Evolutionary conservation across 2,888 invertebrate genomes (phyloP), one percentile per base, ranked within the genome.

Genomic region (Eupithecia dodoneata): DNA sequence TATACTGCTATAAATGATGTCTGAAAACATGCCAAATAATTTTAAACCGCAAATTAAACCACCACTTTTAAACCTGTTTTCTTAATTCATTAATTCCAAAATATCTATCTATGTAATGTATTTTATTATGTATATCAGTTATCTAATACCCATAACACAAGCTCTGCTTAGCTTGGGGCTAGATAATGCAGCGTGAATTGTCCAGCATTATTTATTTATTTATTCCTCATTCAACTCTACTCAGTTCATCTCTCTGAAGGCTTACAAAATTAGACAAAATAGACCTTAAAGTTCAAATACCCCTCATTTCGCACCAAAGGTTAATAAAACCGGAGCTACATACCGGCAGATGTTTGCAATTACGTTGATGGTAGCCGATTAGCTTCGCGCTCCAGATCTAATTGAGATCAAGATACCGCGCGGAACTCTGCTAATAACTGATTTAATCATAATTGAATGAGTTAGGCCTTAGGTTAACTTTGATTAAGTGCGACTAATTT

Each of bases 281-380:
- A 47, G 15, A 52, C 15, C 2, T 15, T 4, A n/a, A 44, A 59
- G n/a, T 47, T 15, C 52, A 71, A 18, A 59, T 18, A 18, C 59
- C 59, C 13, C n/a, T 52, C 10, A 12, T 30, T 63, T 30, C 2
- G 63, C 9, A 18, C 4, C 30, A 63, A 30, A 12, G 30, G 63
- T 63, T 30, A 30, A 30, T 30, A 63, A 30, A 59, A 59, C n/a
- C 30, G 10, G 30, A 63, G 4, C 2, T 63, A 10, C 63, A 59
- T 59, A 63, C 63, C 42, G 66, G 42, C 66, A 66, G 66, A 42
- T 66, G 66, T 42, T 49, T 74, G 66, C 66, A 66, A 66, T 66
- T 66, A 66, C 42, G 66, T 41, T 42, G 65, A 49, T 59, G 13
- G 52, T 47, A 44, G 47, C 41, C 71, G 30, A 30, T 45, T 55